Percentiles rank a stretch among this genome's conserved stretches.
phyloP scores from a whole-genome alignment of 2,888 invertebrate species.

The Noctua janthe region DNA sequence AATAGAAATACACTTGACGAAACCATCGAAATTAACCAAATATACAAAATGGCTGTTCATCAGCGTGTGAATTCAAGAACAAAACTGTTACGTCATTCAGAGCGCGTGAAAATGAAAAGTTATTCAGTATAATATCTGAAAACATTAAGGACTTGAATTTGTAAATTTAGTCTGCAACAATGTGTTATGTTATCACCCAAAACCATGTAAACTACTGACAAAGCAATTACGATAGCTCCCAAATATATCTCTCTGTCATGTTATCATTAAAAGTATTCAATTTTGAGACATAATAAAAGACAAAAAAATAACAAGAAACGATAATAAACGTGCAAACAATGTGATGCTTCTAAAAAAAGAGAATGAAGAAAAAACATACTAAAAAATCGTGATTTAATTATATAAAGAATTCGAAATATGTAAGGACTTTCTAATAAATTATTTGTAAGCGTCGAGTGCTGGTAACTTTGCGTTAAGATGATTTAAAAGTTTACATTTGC shows the following conservation, averaged over 20 bases:
- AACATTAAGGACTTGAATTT: neutral
- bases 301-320: neutral
- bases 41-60: conserved; percentile 28
- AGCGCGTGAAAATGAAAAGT: neutral
- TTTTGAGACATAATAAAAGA: conserved; percentile 22
- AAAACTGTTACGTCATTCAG: neutral
- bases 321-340: neutral
- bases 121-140: neutral
- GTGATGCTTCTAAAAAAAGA: conserved; percentile 18
- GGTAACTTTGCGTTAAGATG: conserved; percentile 33
- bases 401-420: conserved; percentile 5
- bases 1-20: conserved; percentile 36
- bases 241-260: neutral
- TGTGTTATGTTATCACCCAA: neutral
- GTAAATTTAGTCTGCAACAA: neutral
- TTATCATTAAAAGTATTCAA: neutral
- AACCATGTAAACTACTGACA: neutral
- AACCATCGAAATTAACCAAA: conserved; percentile 57
- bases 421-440: conserved; percentile 4
- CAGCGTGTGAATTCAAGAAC: neutral
- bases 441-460: conserved; percentile 44
- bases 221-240: neutral
- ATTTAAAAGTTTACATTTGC: conserved; percentile 8
- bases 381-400: conserved; percentile 16
- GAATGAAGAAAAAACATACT: neutral